Evolutionary conservation across 2,888 invertebrate genomes (phyloP), one percentile per base, ranked within the genome.

Genomic region (Eristalinus aeneus): DNA sequence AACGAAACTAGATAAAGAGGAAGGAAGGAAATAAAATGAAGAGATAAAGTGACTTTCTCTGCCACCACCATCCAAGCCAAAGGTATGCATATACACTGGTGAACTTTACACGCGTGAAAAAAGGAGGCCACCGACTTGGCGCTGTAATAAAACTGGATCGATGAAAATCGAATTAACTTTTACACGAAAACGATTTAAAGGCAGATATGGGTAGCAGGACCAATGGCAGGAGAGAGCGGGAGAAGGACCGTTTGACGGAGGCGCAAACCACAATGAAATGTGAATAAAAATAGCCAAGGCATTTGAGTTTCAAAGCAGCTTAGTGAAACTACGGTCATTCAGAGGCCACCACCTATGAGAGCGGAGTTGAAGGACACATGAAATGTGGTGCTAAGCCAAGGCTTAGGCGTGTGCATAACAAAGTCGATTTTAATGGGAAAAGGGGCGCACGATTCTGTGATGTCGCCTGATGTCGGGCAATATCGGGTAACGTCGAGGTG

Each of bases 101-200:
- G 58, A 65, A 53, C 27, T 36, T 67, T 12, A 53, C 58, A 71
- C 39, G 76, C 67, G 31, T 22, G 46, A 56, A 10, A 54, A 56
- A 23, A 56, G 16, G 46, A 46, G 46, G 46, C 46, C 46, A 56
- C 20, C 56, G 56, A 22, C 23, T 56, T 56, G 22, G 23, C 56
- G 56, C 56, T 56, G 56, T 27, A 56, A 56, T 63, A 46, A 72
- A 65, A 78, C n/a, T 9, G 32, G 58, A 46, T 65, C 78, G 72
- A 72, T 78, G 72, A 67, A 72, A 72, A 67, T 65, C 60, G 53
- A 72, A 65, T 56, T 72, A 72, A 67, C 58, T 31, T 36, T 54
- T 23, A 54, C 63, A 63, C 73, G 73, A 64, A 27, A 27, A 56
- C 56, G 23, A 27, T 56, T 27, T 56, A 56, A 56, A 56, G 56